phyloP scores from a whole-genome alignment of 2,113 vertebrate genomes.

The Embiotoca jacksoni region DNA sequence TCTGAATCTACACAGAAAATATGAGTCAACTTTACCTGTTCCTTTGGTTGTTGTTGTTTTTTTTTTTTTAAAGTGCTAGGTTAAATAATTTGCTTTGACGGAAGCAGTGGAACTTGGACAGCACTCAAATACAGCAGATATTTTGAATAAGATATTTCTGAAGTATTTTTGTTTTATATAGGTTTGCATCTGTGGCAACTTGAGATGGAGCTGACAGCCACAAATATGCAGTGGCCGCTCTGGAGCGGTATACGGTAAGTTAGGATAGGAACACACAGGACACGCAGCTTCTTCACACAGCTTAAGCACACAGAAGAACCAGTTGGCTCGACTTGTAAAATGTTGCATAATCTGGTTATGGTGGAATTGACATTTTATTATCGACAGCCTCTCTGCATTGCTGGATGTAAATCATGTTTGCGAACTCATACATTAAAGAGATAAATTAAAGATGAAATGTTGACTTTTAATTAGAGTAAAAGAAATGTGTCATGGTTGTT shows the following conservation, averaged over 20 bases:
- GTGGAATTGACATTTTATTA: conserved; percentile 47
- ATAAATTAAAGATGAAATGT: conserved; percentile 5
- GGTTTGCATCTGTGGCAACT: conserved; percentile 38
- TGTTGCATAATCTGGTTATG: conserved; percentile 24
- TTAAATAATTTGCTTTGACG: conserved; percentile 18
- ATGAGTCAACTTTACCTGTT: conserved; percentile 2
- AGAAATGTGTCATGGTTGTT: conserved; percentile 38
- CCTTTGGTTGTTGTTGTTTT: not conserved
- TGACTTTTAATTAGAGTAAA: conserved; percentile 10
- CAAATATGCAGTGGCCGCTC: conserved; percentile 62
- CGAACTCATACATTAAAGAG: not conserved
- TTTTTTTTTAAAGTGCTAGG: conserved; percentile 3
- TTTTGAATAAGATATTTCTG: conserved; percentile 35
- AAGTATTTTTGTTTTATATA: conserved; percentile 25
- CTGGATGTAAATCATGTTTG: not conserved
- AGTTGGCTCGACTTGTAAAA: conserved; percentile 35
- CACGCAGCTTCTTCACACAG: conserved; percentile 20
- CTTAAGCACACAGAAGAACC: conserved; percentile 23
- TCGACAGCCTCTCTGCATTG: conserved; percentile 20
- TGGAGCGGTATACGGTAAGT: conserved; percentile 24
- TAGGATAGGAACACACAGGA: conserved; percentile 31
- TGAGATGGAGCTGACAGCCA: conserved; percentile 51
- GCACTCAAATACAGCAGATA: conserved; percentile 28
- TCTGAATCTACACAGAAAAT: conserved; percentile 9
- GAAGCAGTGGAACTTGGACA: conserved; percentile 22